A percentile compares a stretch with the other conserved stretches of the same genome.
Conservation (phyloP, 2,888 invertebrate species). For the Thymelicus sylvestris region DNA sequence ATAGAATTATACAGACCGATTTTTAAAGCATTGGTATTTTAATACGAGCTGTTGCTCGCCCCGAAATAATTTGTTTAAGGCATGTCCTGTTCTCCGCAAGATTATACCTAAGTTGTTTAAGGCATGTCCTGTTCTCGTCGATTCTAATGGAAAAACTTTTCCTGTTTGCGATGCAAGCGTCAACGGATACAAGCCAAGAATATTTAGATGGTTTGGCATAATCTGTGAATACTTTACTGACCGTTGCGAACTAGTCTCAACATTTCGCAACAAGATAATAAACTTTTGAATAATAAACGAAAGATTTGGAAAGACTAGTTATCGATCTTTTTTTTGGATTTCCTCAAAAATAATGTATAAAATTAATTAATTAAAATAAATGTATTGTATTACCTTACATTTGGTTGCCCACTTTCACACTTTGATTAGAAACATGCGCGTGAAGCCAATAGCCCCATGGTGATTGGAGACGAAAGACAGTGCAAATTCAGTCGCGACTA, state of each 20-base stretch:
- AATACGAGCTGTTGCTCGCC: neutral
- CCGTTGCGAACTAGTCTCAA: neutral
- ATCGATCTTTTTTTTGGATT: no score
- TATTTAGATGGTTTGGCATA: constrained; percentile 16
- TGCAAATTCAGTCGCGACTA: neutral
- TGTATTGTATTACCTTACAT: no score
- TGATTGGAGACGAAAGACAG: neutral
- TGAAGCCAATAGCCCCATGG: no score
- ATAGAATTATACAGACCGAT: neutral
- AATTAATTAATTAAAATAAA: no score
- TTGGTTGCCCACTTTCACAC: no score
- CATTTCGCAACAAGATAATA: no score
- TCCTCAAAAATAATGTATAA: no score
- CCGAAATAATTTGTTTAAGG: neutral
- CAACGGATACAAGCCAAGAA: constrained; percentile 6
- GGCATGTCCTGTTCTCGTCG: constrained; percentile 16
- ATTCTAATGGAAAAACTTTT: constrained; percentile 35
- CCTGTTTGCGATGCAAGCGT: constrained; percentile 26
- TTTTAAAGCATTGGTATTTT: neutral
- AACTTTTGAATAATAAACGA: no score
- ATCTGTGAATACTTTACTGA: constrained; percentile 11
- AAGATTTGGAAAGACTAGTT: no score
- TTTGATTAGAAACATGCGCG: no score
- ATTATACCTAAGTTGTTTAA: neutral
- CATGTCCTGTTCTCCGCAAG: constrained; percentile 11